These are phyloP conservation scores for Ursus arctos DNA, from an alignment of 2,113 vertebrate species.

Conservation along the genomic window DNA sequence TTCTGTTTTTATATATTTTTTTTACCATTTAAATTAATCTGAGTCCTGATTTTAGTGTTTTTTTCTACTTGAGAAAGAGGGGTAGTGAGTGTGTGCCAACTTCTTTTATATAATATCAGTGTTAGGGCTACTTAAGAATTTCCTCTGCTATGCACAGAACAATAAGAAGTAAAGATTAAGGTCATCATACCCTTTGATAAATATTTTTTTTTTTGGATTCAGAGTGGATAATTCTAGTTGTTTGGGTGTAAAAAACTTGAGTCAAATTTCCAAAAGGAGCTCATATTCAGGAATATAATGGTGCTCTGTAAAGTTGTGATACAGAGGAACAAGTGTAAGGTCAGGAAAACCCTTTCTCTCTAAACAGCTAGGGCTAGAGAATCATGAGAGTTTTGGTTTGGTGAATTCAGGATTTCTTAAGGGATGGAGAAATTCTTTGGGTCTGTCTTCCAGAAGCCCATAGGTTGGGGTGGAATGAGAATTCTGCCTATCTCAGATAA, in stretches of 20 bases:
- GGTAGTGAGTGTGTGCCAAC: background rate
- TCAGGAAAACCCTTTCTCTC: background rate
- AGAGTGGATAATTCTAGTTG: background rate
- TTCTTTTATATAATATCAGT: background rate
- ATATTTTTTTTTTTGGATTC: background rate
- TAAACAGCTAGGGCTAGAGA: background rate
- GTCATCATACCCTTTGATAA: background rate
- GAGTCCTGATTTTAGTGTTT: background rate
- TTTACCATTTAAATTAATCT: background rate
- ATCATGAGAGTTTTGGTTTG: background rate
- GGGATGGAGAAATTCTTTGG: background rate
- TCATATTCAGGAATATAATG: background rate
- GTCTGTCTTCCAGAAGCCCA: background rate
- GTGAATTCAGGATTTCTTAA: background rate
- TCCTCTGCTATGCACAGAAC: background rate
- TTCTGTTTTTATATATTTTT: slow-evolving; percentile 10
- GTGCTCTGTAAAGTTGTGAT: background rate
- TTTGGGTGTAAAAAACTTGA: background rate
- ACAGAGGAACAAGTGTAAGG: background rate
- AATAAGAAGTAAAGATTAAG: background rate
- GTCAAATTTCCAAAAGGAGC: background rate
- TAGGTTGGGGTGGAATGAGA: background rate
- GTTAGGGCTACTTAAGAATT: background rate
- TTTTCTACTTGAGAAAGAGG: background rate
- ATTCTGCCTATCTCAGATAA: slow-evolving; percentile 13